A percentile compares a stretch with the other conserved stretches of the same genome.
Conservation (phyloP, 2,113 vertebrate species). For the Pituophis catenifer region DNA sequence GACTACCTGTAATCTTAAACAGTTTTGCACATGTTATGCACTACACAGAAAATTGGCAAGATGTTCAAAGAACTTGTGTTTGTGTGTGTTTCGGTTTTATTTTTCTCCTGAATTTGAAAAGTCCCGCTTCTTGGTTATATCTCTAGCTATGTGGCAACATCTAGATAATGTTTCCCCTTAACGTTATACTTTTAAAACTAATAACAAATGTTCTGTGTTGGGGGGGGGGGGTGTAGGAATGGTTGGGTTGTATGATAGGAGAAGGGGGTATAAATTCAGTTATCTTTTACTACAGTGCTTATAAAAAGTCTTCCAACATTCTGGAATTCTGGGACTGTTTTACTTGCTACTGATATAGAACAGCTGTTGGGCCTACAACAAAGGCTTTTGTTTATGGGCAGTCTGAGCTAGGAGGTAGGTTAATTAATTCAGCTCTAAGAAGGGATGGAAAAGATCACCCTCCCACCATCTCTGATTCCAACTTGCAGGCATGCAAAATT, state of each 20-base stretch:
- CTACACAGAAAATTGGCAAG: not conserved
- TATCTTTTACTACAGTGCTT: constrained; percentile 78
- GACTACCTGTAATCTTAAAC: not conserved
- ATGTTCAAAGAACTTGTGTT: constrained; percentile 1
- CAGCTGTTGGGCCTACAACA: constrained; percentile 96
- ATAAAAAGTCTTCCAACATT: constrained; percentile 95
- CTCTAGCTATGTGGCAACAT: constrained; percentile 83
- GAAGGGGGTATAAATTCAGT: constrained; percentile 71
- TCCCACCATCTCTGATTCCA: constrained; percentile 38
- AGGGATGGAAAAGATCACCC: constrained; percentile 61
- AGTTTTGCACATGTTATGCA: not conserved
- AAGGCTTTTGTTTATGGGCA: constrained; percentile 87
- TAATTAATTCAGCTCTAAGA: constrained; percentile 91
- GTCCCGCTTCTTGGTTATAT: constrained; percentile 64
- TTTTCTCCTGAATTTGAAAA: constrained; percentile 63
- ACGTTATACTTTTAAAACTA: constrained; percentile 83
- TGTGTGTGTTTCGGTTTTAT: not conserved
- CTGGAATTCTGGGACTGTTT: constrained; percentile 93
- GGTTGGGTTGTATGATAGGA: constrained; percentile 56
- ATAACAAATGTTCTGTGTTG: constrained; percentile 71
- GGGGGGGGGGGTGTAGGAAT: too few relatives aligned
- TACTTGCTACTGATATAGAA: constrained; percentile 95
- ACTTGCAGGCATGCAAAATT: constrained; percentile 43
- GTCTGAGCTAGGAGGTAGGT: constrained; percentile 96
- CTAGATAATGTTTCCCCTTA: constrained; percentile 81